Evolutionary conservation across 2,888 invertebrate genomes (phyloP).

Genomic region (Frankliniella intonsa): DNA sequence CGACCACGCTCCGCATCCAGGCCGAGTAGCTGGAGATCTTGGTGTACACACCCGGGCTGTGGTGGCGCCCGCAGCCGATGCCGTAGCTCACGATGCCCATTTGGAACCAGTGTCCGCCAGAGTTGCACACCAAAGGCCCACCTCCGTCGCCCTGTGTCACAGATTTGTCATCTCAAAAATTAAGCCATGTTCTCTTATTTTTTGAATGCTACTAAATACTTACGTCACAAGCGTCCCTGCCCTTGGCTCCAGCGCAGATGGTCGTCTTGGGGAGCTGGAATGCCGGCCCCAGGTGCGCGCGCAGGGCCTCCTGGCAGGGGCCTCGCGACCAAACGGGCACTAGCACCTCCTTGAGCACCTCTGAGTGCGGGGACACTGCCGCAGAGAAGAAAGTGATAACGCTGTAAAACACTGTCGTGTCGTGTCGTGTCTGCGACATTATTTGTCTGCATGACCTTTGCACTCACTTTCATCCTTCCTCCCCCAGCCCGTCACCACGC

Average conservation of each 20-base stretch:
- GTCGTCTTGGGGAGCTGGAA: constrained; percentile 45
- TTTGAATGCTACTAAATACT: constrained; percentile 34
- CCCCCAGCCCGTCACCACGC: constrained; percentile 9
- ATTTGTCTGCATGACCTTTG: not conserved
- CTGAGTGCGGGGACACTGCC: constrained; percentile 45
- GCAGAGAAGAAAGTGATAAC: constrained; percentile 27
- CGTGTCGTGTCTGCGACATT: not conserved
- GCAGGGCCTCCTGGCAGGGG: constrained; percentile 44
- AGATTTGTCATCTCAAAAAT: too few relatives aligned
- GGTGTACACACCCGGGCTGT: constrained; percentile 30
- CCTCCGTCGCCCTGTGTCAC: constrained; percentile 31
- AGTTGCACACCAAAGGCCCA: constrained; percentile 29
- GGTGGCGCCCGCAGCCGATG: constrained; percentile 28
- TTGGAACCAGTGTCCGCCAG: constrained; percentile 28
- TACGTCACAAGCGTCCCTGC: constrained; percentile 48
- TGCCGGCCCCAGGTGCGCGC: constrained; percentile 44
- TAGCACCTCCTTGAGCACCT: constrained; percentile 46
- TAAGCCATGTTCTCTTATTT: too few relatives aligned
- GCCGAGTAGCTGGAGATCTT: constrained; percentile 37
- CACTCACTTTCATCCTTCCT: constrained; percentile 6
- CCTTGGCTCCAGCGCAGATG: constrained; percentile 47
- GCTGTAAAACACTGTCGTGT: not conserved
- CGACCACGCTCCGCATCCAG: constrained; percentile 43
- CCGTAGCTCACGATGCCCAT: constrained; percentile 31
- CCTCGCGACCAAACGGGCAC: constrained; percentile 46